Base-by-base conservation (phyloP, 2,797 vertebrate species). In the Pangasius djambal region DNA sequence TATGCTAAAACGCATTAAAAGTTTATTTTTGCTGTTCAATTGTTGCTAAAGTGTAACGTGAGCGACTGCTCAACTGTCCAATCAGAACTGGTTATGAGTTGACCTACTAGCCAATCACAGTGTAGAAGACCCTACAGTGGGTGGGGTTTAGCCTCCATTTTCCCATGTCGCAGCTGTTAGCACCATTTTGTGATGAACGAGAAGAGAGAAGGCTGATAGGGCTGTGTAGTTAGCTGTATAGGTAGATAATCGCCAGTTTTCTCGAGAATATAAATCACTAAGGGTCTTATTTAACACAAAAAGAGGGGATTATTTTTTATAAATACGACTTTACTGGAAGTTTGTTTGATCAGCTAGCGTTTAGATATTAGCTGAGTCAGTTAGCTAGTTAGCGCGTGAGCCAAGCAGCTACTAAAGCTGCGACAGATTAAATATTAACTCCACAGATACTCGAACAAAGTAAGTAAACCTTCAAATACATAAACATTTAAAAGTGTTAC, bases 91-190 rank as follows among this genome's bases (percentile, higher is more conserved):
- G 25, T 0, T 3, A 61, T 15, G 37, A 59, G 6, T 9, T 7
- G 2, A 34, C 10, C 9, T 3, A 0, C 7, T 37, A 79, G 44
- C 86, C 86, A 79, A 87, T 87, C 59, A 55, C 59, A 37, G n/a
- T 0, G 5, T 16, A 50, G 6, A 65, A 67, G 6, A 0, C 20
- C 6, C 3, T 0, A 37, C 2, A 18, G 55, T 70, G 86, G 89
- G 86, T 20, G 81, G 81, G 50, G 28, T 9, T 50, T 86, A 74
- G 88, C 13, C 93, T 94, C 95, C 95, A 96, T 96, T 96, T 96
- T 95, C 89, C 85, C 15, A 15, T 16, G 12, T 88, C 61, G 87
- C 70, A 77, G 87, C 31, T 83, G 28, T 87, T 91, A 75, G 90
- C 91, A 87, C 93, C 93, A 94, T 93, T 94, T 94, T 93, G 92